phyloP scores from a whole-genome alignment of 2,797 vertebrate genomes.

The Adrianichthys oophorus region DNA sequence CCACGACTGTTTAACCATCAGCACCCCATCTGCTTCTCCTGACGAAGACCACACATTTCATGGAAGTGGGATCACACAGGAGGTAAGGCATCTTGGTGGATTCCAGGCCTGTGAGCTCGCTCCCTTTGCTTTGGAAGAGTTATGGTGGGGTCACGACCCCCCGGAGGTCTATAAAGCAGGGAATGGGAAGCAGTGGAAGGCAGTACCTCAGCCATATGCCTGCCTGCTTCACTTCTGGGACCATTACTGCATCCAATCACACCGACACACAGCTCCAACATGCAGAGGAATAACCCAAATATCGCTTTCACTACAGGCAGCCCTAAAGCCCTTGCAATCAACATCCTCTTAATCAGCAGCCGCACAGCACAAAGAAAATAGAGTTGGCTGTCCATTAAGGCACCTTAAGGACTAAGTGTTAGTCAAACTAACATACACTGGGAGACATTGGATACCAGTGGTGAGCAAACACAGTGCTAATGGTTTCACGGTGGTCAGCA shows the following conservation, averaged over 20 bases:
- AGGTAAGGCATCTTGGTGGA: constrained; percentile 43
- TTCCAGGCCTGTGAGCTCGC: constrained; percentile 69
- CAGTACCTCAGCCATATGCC: constrained; percentile 47
- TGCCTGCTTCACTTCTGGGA: constrained; percentile 61
- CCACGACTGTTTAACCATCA: constrained; percentile 60
- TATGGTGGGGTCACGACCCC: constrained; percentile 66
- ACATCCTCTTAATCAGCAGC: constrained; percentile 69
- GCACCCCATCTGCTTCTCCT: constrained; percentile 30
- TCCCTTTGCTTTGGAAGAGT: constrained; percentile 61
- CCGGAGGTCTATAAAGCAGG: constrained; percentile 71
- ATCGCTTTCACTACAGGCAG: constrained; percentile 63
- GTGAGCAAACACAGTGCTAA: constrained; percentile 63
- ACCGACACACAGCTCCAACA: constrained; percentile 47
- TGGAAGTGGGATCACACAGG: constrained; percentile 31
- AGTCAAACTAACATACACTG: constrained; percentile 58
- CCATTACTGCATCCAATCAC: constrained; percentile 62
- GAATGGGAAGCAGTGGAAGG: constrained; percentile 53
- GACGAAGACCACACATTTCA: constrained; percentile 57
- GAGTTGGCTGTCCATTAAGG: constrained; percentile 56
- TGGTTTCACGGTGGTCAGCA: constrained; percentile 70
- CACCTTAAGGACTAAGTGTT: constrained; percentile 56
- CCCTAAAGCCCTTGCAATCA: constrained; percentile 71
- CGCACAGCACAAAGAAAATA: constrained; percentile 55
- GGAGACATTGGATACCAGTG: constrained; percentile 60
- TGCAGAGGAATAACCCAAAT: constrained; percentile 71